Percentiles rank a stretch among this genome's conserved stretches.
phyloP scores from a whole-genome alignment of 2,888 invertebrate species.

The Ypsolopha scabrella region DNA sequence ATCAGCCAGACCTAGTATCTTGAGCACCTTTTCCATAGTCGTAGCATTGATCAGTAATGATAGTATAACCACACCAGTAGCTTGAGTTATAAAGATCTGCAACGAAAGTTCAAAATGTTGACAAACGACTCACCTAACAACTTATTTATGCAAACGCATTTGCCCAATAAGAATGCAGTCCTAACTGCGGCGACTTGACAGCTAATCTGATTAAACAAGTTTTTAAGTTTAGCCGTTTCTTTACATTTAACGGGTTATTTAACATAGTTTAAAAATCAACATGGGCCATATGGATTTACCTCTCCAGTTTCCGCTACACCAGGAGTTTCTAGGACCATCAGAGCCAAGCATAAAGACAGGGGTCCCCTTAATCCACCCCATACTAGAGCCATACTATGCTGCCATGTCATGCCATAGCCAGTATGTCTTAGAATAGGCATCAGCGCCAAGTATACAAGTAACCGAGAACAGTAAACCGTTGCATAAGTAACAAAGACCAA shows the following conservation, averaged over 20 bases:
- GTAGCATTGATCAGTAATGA: conserved; percentile 71
- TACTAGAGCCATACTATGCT: conserved; percentile 66
- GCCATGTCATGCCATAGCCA: conserved; percentile 72
- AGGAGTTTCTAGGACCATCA: conserved; percentile 62
- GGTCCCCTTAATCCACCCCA: conserved; percentile 75
- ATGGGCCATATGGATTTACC: conserved; percentile 16
- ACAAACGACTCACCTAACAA: too few species aligned
- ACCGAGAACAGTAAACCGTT: conserved; percentile 54
- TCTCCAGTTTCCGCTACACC: conserved; percentile 38
- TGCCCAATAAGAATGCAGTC: too few species aligned
- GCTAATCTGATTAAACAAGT: too few species aligned
- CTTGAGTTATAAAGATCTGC: conserved; percentile 66
- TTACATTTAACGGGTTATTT: too few species aligned
- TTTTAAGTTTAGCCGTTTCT: too few species aligned
- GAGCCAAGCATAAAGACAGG: conserved; percentile 67
- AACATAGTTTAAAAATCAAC: not conserved
- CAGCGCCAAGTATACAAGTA: conserved; percentile 59
- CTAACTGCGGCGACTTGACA: too few species aligned
- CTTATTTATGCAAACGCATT: too few species aligned
- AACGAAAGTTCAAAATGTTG: conserved; percentile 1
- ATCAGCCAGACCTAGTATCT: conserved; percentile 60
- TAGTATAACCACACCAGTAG: conserved; percentile 67
- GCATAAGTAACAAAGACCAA: conserved; percentile 54
- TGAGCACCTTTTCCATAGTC: conserved; percentile 59
- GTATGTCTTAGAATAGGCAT: conserved; percentile 61